Percentiles rank a stretch among this genome's conserved stretches.
Conservation (phyloP, 2,888 invertebrate genomes). For the Andrena praecox region DNA sequence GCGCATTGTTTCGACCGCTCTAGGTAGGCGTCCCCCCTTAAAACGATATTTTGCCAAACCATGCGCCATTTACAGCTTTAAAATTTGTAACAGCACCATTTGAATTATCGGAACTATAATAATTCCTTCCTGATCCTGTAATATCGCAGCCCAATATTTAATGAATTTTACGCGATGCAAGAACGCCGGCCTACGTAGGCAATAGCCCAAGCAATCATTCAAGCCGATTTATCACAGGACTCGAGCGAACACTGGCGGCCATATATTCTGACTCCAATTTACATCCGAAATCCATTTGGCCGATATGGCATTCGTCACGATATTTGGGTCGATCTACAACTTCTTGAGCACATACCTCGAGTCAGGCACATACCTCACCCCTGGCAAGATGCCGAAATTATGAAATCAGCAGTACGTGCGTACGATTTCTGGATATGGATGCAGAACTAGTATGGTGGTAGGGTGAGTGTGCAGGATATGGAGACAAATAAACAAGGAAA, state of each 20-base stretch:
- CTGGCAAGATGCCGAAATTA: conserved; percentile 82
- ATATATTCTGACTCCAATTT: conserved; percentile 59
- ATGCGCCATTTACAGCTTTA: not conserved
- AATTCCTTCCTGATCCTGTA: conserved; percentile 7
- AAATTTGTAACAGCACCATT: not conserved
- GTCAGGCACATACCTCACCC: conserved; percentile 76
- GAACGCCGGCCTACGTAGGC: conserved; percentile 47
- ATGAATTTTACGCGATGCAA: conserved; percentile 46
- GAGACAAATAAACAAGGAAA: conserved; percentile 43
- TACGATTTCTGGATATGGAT: conserved; percentile 64
- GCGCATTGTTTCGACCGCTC: no score
- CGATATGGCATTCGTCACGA: conserved; percentile 69
- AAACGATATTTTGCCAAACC: no score
- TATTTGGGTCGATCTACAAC: conserved; percentile 78
- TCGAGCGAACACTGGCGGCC: conserved; percentile 52
- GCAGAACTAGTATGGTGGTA: not conserved
- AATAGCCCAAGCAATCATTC: conserved; percentile 56
- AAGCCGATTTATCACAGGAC: conserved; percentile 56
- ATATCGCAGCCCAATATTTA: conserved; percentile 46
- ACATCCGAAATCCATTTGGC: conserved; percentile 68
- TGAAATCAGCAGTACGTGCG: conserved; percentile 83
- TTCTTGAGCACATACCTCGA: conserved; percentile 70
- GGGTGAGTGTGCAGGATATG: not conserved
- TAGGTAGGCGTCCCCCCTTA: no score
- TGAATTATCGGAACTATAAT: not conserved